Base-by-base conservation (phyloP, 2,113 vertebrate genomes). In the Marmota flaviventris region DNA sequence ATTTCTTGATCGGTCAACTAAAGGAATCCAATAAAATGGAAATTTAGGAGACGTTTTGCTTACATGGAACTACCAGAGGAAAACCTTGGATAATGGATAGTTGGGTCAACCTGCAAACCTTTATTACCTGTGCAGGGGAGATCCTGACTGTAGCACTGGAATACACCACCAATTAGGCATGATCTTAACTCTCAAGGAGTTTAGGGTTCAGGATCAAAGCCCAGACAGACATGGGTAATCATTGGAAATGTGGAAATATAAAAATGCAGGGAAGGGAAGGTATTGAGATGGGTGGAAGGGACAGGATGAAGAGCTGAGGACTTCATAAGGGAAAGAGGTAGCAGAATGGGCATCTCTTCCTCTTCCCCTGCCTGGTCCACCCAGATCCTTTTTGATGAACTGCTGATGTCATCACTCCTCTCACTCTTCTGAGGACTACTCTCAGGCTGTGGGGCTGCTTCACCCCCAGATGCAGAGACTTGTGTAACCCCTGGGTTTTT, bases 21-120 rank as follows among this genome's bases (percentile, higher is more conserved):
- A 65, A 90, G 78, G 67, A 95, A 96, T 96, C 85, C 91, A 85
- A 94, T 92, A 93, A 34, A 94, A 92, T 45, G 34, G n/a, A 81
- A 90, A 61, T n/a, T 27, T 13, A 72, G 79, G 27, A 53, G 90
- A 72, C 91, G 24, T 81, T 91, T 97, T 81, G 17, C 51, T 90
- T 51, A 9, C 24, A 42, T 34, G 61, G 8, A 87, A 37, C 37
- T 76, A n/a, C n/a, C 73, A 58, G 78, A 84, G 63, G 34, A 39
- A 67, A 65, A 11, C n/a, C 91, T 37, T 48, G 83, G 65, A 39
- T 18, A n/a, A 2, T 34, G 45, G 25, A 22, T 20, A 24, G 6
- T 42, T 79, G 20, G 86, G 37, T 27, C 51, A 61, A 11, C 25
- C 25, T 63, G 53, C 27, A 81, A 75, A 11, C 69, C 20, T 92